These are phyloP conservation scores for Valencia hispanica DNA, from an alignment of 2,797 vertebrate species.

Conservation along the genomic window DNA sequence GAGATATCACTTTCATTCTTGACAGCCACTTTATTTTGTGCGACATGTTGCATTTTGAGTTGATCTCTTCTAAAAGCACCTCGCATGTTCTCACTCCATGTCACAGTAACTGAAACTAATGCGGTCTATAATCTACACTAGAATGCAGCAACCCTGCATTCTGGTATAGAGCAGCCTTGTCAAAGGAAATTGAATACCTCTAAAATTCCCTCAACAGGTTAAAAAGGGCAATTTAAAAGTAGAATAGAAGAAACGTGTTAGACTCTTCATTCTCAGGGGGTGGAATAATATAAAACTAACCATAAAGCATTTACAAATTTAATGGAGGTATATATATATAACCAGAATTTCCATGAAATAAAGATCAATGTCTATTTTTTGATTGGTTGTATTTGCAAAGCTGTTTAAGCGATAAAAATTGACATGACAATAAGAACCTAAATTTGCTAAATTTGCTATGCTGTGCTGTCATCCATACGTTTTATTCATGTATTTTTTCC, in stretches of 20 bases:
- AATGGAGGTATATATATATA: too few species aligned
- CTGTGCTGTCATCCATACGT: too few species aligned
- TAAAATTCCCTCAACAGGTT: neutral
- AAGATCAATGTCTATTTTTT: too few species aligned
- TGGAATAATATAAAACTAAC: too few species aligned
- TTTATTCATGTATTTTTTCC: too few species aligned
- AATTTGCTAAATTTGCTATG: too few species aligned
- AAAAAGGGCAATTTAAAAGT: neutral
- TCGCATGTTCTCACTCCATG: neutral
- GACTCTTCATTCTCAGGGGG: neutral
- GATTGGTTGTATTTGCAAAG: too few species aligned
- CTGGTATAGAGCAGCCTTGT: neutral
- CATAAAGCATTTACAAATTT: too few species aligned
- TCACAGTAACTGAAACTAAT: neutral
- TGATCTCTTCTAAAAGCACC: neutral
- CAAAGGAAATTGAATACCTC: slow-evolving; percentile 5
- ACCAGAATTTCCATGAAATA: too few species aligned
- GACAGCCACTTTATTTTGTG: slow-evolving; percentile 4
- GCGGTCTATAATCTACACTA: slow-evolving; percentile 18
- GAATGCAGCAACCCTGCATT: slow-evolving; percentile 6
- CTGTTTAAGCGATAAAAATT: too few species aligned
- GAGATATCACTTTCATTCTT: slow-evolving; percentile 17
- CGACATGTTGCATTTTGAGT: slow-evolving; percentile 3
- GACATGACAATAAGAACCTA: too few species aligned
- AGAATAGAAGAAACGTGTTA: neutral